Evolutionary conservation across 2,888 invertebrate species (phyloP), one percentile per base, ranked within the genome.

Genomic region (Diaperis boleti): DNA sequence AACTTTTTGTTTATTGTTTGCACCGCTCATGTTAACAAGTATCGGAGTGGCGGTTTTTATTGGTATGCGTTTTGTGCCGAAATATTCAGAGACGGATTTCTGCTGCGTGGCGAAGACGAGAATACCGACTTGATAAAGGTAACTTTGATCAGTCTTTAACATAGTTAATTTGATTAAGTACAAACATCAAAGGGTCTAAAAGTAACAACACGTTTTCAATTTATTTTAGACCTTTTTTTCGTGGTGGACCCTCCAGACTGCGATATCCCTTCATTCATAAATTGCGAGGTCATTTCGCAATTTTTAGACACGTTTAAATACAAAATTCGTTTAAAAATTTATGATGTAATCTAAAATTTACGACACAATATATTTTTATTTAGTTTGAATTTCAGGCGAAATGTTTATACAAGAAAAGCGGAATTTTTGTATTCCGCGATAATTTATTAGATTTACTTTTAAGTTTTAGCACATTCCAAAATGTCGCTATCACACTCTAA

Each of bases 1-100:
- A 42, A 56, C 33, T 37, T 54, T 65, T 61, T 62, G 59, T 61
- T 62, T 52, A 65, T 45, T 52, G 65, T 57, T 49, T 29, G 57
- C 57, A 54, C 26, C 22, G 41, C 37, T 22, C 33, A 41, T 54
- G 54, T 31, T 54, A 41, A 42, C 54, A 29, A 37, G 37, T 52
- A 41, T n/a, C 5, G 7, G 41, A 42, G 42, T 42, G 29, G 29
- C 39, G 22, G 29, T 14, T 29, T 39, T 37, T 22, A 39, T 52
- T 52, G 54, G 20, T 54, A 54, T 54, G 54, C 39, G 54, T 42
- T 41, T 54, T 11, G 54, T 41, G 10, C 18, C 14, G 29, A 54
- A 37, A 29, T 29, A 20, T 52, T 42, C 20, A 18, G 15, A 39
- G 4, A 8, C 8, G 11, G 10, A 44, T 22, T 44, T 44, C 5